phyloP scores from a whole-genome alignment of 2,113 vertebrate genomes.

The Ramphastos sulfuratus region DNA sequence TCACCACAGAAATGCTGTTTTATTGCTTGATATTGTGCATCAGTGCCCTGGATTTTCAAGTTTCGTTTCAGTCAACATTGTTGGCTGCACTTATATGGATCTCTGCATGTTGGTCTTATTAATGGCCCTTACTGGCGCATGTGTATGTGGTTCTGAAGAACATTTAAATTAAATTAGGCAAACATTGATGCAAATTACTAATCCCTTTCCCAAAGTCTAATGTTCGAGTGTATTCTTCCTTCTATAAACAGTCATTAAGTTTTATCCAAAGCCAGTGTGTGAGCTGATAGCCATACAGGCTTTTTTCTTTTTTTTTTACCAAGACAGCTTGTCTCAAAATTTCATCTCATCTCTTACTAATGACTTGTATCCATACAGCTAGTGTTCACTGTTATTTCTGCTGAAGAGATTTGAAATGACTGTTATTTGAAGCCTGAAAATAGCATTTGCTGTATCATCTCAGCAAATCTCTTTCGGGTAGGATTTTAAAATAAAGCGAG shows the following conservation, averaged over 20 bases:
- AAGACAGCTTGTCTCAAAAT: not conserved
- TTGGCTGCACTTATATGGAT: slow-evolving; percentile 76
- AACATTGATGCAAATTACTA: slow-evolving; percentile 75
- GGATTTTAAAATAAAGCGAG: not conserved
- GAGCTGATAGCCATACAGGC: slow-evolving; percentile 36
- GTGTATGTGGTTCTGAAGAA: slow-evolving; percentile 73
- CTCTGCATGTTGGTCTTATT: slow-evolving; percentile 80
- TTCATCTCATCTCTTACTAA: not conserved
- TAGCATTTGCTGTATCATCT: not conserved
- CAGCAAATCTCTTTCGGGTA: not conserved
- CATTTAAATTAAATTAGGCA: slow-evolving; percentile 81
- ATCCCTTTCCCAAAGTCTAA: slow-evolving; percentile 78
- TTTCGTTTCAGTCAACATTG: slow-evolving; percentile 83
- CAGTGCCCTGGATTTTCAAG: slow-evolving; percentile 82
- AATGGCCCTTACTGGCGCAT: slow-evolving; percentile 73
- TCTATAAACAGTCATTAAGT: slow-evolving; percentile 70
- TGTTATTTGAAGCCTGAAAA: not conserved
- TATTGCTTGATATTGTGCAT: slow-evolving; percentile 85
- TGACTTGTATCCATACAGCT: not conserved
- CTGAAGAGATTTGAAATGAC: not conserved
- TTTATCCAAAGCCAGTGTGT: slow-evolving; percentile 61
- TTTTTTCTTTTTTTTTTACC: not conserved
- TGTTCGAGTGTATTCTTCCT: slow-evolving; percentile 71
- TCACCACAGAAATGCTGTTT: slow-evolving; percentile 82
- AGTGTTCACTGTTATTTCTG: not conserved